These are phyloP conservation scores for Chironomus riparius DNA, from an alignment of 2,888 invertebrate species.

Conservation along the genomic window DNA sequence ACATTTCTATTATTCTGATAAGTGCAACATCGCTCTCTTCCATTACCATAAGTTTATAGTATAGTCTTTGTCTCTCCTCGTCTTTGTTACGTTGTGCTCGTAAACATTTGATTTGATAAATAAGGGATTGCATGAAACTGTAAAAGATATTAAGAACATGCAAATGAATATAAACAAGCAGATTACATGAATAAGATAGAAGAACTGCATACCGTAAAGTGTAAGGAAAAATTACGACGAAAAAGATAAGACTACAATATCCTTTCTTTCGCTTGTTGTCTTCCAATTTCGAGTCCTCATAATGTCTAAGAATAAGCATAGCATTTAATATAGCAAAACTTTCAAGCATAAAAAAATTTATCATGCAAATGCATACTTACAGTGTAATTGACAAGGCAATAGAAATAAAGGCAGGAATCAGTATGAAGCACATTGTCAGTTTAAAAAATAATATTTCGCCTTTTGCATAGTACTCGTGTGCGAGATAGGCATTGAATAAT, in stretches of 20 bases:
- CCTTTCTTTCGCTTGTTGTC: conserved; percentile 28
- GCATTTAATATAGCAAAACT: neutral
- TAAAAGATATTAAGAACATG: neutral
- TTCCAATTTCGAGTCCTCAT: conserved; percentile 19
- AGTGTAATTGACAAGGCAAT: conserved; percentile 35
- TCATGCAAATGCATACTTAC: conserved; percentile 31
- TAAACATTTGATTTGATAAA: conserved; percentile 11
- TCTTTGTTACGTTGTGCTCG: conserved; percentile 20
- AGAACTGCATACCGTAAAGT: conserved; percentile 33
- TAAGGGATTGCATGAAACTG: conserved; percentile 24
- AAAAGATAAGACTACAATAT: conserved; percentile 30
- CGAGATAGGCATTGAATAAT: conserved; percentile 33
- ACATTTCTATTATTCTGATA: conserved; percentile 68
- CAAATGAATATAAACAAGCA: neutral
- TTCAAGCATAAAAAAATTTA: neutral
- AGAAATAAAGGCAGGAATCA: conserved; percentile 35
- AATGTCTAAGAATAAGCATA: neutral
- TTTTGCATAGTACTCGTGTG: conserved; percentile 33
- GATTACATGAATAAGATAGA: neutral
- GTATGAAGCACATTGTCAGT: conserved; percentile 35
- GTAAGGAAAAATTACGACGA: conserved; percentile 34
- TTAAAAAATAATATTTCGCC: conserved; percentile 34
- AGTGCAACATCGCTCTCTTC: conserved; percentile 74
- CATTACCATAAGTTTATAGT: conserved; percentile 64
- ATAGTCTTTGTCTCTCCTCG: conserved; percentile 36